A percentile compares a stretch with the other conserved stretches of the same genome.
phyloP scores from a whole-genome alignment of 2,113 vertebrate genomes.

The Vidua chalybeata region DNA sequence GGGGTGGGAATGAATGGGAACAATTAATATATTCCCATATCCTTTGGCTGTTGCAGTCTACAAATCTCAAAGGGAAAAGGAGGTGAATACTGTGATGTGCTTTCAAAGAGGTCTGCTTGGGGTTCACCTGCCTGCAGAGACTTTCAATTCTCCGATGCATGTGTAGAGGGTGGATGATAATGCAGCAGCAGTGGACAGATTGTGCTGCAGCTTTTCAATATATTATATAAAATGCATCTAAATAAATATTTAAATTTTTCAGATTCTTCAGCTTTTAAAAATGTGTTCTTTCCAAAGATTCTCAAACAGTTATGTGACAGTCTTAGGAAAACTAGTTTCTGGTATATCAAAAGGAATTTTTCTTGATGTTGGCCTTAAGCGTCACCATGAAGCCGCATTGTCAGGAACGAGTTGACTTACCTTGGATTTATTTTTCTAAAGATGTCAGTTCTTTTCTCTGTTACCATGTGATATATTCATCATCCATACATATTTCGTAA shows the following conservation, averaged over 20 bases:
- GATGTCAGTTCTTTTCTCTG: not conserved
- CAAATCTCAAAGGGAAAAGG: not conserved
- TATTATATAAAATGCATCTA: slow-evolving; percentile 30
- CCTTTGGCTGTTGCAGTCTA: not conserved
- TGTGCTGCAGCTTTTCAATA: not conserved
- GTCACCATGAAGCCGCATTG: not conserved
- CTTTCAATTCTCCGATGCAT: not conserved
- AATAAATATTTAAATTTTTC: not conserved
- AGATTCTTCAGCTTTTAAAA: not conserved
- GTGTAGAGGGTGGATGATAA: slow-evolving; percentile 16
- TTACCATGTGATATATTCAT: not conserved
- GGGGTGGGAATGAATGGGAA: not conserved
- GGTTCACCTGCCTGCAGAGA: slow-evolving; percentile 41
- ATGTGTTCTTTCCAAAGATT: not conserved
- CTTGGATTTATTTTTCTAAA: slow-evolving; percentile 35
- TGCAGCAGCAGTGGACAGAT: slow-evolving; percentile 32
- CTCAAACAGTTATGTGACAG: not conserved
- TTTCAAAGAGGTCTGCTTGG: slow-evolving; percentile 16
- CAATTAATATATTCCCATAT: not conserved
- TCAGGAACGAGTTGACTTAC: not conserved
- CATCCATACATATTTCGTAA: not conserved
- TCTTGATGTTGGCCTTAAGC: not conserved
- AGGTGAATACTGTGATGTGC: not conserved
- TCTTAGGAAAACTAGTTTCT: not conserved
- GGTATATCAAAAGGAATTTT: not conserved